Percentiles rank a stretch among this genome's conserved stretches.
These are phyloP conservation scores for Ophraella communa DNA, from an alignment of 2,888 invertebrate genomes.

Conservation along the genomic window DNA sequence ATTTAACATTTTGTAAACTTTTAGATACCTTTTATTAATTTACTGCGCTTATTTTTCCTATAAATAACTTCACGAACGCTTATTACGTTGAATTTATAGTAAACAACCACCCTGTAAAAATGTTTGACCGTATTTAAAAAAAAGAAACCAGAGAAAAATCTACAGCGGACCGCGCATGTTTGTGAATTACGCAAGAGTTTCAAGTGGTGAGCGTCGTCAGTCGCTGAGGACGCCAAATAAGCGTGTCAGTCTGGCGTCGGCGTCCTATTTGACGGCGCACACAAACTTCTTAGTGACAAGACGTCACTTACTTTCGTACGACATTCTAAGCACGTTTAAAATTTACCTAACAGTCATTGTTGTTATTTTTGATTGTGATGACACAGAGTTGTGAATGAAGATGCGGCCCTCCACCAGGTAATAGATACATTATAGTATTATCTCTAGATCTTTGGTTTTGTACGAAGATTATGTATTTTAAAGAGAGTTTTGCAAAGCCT, in stretches of 20 bases:
- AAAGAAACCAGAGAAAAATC: neutral
- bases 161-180: conserved; percentile 27
- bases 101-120: neutral
- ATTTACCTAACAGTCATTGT: neutral
- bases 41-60: neutral
- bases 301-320: conserved; percentile 1
- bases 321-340: neutral
- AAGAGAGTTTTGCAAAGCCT: no score
- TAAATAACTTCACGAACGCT: neutral
- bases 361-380: neutral
- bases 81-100: neutral
- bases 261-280: conserved; percentile 6
- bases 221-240: conserved; percentile 36
- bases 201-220: conserved; percentile 22
- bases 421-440: neutral
- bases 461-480: no score
- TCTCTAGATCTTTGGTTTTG: no score
- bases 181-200: conserved; percentile 34
- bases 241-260: conserved; percentile 36
- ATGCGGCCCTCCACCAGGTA: conserved; percentile 13
- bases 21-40: no score
- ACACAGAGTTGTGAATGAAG: neutral
- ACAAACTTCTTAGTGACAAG: neutral
- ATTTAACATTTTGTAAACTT: no score
- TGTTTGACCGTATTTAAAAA: neutral